Evolutionary conservation across 2,797 vertebrate genomes (phyloP).

Genomic region (Okamejei kenojei): DNA sequence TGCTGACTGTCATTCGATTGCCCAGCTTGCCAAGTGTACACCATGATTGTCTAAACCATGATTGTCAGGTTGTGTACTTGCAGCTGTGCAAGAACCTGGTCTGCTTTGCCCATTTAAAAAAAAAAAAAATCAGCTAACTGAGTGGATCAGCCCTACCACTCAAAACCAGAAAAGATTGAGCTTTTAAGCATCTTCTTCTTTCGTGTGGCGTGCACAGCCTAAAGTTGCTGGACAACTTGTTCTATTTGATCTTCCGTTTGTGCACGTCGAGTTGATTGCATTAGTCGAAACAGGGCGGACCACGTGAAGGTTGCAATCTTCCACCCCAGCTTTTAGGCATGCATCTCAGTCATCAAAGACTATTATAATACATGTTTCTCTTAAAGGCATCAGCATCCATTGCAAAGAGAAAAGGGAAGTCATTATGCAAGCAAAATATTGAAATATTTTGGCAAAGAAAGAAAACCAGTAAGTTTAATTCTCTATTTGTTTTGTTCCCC

Average conservation of each 20-base stretch:
- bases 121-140: too few relatives aligned
- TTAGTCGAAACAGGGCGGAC: too few relatives aligned
- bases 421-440: conserved; percentile 66
- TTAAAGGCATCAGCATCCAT: conserved; percentile 72
- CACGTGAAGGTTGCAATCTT: too few relatives aligned
- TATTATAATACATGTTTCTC: conserved; percentile 37
- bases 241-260: too few relatives aligned
- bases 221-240: too few relatives aligned
- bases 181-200: too few relatives aligned
- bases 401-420: conserved; percentile 79
- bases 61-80: not conserved
- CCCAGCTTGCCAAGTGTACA: not conserved
- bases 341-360: not conserved
- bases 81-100: not conserved
- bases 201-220: too few relatives aligned
- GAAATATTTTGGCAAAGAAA: conserved; percentile 79
- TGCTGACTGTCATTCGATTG: not conserved
- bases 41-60: not conserved
- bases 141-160: not conserved
- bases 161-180: not conserved
- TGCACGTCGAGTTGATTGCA: too few relatives aligned
- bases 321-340: not conserved
- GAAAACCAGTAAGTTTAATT: conserved; percentile 71
- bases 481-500: not conserved
- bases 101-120: not conserved